Percentiles rank a stretch among this genome's conserved stretches.
These are phyloP conservation scores for Platynereis dumerilii DNA, from an alignment of 2,888 invertebrate genomes.

Conservation along the genomic window DNA sequence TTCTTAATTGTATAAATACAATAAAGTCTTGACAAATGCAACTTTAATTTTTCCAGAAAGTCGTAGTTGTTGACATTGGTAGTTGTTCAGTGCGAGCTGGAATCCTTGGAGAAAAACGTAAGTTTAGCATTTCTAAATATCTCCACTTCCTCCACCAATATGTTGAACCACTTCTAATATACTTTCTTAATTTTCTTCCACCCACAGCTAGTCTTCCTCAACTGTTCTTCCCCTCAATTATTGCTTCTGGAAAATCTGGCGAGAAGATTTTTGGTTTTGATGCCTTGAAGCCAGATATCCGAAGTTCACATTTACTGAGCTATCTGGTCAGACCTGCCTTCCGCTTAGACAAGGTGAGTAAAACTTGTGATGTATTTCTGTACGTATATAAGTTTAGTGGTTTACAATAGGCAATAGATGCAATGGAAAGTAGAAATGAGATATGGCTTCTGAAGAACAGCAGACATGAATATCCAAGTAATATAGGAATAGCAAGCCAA, in stretches of 20 bases:
- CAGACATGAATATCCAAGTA: too few species aligned
- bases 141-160: not conserved
- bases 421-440: too few species aligned
- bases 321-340: constrained; percentile 65
- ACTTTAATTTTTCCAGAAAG: constrained; percentile 63
- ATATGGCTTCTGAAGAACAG: too few species aligned
- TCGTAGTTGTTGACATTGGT: constrained; percentile 69
- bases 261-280: constrained; percentile 64
- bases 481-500: too few species aligned
- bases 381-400: too few species aligned
- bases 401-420: too few species aligned
- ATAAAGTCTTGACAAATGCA: too few species aligned
- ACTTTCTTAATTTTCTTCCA: constrained; percentile 6
- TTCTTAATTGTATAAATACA: too few species aligned
- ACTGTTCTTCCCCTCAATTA: constrained; percentile 68
- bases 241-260: constrained; percentile 62
- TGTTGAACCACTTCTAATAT: not conserved
- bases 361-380: too few species aligned
- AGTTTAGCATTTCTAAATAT: constrained; percentile 34
- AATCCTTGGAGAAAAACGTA: constrained; percentile 66
- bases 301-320: constrained; percentile 59
- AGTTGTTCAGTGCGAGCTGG: constrained; percentile 69
- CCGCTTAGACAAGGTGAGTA: constrained; percentile 65
- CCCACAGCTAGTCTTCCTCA: constrained; percentile 67
- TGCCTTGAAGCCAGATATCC: constrained; percentile 63